These are phyloP conservation scores for Liparis tanakae DNA, from an alignment of 2,797 vertebrate genomes.

Conservation along the genomic window DNA sequence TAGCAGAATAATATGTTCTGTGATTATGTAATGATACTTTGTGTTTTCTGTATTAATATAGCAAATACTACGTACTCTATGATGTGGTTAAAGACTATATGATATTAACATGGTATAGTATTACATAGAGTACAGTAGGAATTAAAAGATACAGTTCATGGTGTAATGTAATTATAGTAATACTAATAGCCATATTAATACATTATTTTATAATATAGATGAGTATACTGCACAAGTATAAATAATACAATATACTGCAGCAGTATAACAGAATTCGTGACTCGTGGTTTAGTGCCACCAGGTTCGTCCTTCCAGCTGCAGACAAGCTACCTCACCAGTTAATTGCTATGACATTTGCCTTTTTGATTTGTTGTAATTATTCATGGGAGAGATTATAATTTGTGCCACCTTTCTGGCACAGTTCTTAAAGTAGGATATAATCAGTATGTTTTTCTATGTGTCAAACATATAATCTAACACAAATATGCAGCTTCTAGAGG, in stretches of 20 bases:
- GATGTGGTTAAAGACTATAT: neutral
- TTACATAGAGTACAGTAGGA: neutral
- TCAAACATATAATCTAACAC: neutral
- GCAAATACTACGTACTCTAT: neutral
- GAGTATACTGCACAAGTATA: too few relatives aligned
- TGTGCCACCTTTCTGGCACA: neutral
- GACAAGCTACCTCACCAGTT: neutral
- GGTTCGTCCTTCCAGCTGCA: neutral
- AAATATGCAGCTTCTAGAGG: neutral
- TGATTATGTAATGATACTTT: neutral
- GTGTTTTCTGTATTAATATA: neutral
- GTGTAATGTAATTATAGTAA: too few relatives aligned
- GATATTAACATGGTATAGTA: neutral
- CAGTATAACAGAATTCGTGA: neutral
- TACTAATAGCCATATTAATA: too few relatives aligned
- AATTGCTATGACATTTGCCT: neutral
- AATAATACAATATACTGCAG: too few relatives aligned
- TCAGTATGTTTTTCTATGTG: neutral
- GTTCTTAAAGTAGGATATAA: neutral
- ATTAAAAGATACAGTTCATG: neutral
- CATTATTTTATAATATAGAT: too few relatives aligned
- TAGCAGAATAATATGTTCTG: neutral
- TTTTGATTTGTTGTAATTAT: neutral
- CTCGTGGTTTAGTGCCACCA: neutral
- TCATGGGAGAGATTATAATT: neutral